Base-by-base conservation (phyloP, 2,888 invertebrate species). In the Pemphredon lugubris region DNA sequence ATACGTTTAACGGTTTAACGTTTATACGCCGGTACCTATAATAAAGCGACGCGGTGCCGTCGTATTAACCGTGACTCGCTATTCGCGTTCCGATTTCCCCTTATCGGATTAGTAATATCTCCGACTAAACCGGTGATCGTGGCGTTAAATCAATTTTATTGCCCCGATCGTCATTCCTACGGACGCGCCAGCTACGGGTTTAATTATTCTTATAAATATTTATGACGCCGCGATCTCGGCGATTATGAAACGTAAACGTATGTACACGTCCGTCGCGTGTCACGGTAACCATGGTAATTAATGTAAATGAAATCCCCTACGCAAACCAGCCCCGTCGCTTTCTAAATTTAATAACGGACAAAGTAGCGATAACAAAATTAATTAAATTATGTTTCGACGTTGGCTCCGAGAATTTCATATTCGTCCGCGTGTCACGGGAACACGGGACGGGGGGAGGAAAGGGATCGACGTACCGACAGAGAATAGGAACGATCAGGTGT, bases 181-280 rank as follows among this genome's bases (percentile, higher is more conserved):
- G 57, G 47, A 30, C 20, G 1, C 37, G 1, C 37, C 23, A 34
- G 54, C 13, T 37, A 16, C 13, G 2, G 32, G 40, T 59, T 72
- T 65, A 39, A 72, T 50, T 64, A 59, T 72, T 59, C 59, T 14
- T 37, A 50, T 71, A 63, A 72, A 59, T 65, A 59, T 72, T 71
- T 53, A 71, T 64, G 7, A 39, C 13, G 6, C 40, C 4, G 14
- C 26, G 37, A 48, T 30, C 18, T 23, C 16, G 34, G 34, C 30
- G 14, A 14, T n/a, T 26, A 30, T n/a, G 53, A 6, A 54, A n/a
- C 4, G 34, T 30, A 13, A 48, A 47, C 11, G 13, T 18, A 20
- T 20, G 11, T 16, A 21, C 30, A 50, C 13, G 7, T 30, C 7
- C 13, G 20, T 6, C 11, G 14, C 16, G 1, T 18, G n/a, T n/a